These are phyloP conservation scores for Candoia aspera DNA, from an alignment of 2,113 vertebrate species.

Conservation along the genomic window DNA sequence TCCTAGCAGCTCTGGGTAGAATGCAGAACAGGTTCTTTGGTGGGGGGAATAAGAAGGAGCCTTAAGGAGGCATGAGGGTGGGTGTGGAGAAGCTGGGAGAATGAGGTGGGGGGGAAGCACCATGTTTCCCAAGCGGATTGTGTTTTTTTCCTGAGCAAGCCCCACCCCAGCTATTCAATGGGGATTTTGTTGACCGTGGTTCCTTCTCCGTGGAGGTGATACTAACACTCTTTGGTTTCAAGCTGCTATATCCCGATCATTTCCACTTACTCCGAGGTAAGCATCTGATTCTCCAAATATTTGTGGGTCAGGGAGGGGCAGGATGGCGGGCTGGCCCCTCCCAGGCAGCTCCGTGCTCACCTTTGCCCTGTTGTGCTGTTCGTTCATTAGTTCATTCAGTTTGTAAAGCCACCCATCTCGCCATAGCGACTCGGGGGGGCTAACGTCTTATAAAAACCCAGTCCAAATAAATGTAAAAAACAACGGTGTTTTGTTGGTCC, in stretches of 20 bases:
- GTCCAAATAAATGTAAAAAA: no score
- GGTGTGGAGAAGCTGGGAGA: not conserved
- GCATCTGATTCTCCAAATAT: not conserved
- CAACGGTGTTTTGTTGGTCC: not conserved
- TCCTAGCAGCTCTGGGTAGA: not conserved
- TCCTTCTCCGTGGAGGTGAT: conserved; percentile 95
- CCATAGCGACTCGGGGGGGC: no score
- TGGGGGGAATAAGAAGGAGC: not conserved
- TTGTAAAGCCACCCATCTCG: no score
- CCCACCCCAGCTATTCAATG: conserved; percentile 88
- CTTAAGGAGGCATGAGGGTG: not conserved
- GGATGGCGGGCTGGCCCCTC: not conserved
- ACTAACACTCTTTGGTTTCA: conserved; percentile 92
- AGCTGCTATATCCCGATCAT: conserved; percentile 88
- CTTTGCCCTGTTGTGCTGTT: not conserved
- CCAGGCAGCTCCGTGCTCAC: not conserved
- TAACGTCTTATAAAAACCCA: no score
- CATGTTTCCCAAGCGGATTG: no score
- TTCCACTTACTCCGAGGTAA: conserved; percentile 91
- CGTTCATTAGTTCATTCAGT: not conserved
- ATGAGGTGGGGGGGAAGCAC: no score
- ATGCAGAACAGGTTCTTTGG: no score
- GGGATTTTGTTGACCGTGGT: conserved; percentile 92
- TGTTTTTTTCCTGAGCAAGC: not conserved
- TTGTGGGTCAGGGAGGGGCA: not conserved